A percentile compares a stretch with the other conserved stretches of the same genome.
These are phyloP conservation scores for Prolemur simus DNA, from an alignment of 2,113 vertebrate species.

Conservation along the genomic window DNA sequence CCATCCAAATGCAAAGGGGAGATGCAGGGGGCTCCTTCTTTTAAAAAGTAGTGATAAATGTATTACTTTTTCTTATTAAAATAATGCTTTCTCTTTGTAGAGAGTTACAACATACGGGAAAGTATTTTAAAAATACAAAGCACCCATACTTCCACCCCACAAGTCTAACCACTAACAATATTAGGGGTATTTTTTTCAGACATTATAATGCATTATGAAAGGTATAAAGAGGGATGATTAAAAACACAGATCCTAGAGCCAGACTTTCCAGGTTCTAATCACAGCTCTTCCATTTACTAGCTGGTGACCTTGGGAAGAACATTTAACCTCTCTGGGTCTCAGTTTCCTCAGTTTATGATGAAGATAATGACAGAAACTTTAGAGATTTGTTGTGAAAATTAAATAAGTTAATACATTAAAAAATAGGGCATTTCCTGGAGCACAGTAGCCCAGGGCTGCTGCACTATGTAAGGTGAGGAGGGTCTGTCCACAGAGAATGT, in stretches of 20 bases:
- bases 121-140: background rate
- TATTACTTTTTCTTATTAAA: background rate
- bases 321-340: background rate
- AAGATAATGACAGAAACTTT: too few relatives aligned
- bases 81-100: background rate
- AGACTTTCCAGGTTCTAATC: background rate
- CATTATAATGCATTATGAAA: background rate
- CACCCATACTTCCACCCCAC: background rate
- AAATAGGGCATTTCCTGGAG: background rate
- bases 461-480: background rate
- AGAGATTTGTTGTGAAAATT: background rate
- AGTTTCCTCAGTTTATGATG: background rate
- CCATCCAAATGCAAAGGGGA: background rate
- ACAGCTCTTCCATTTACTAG: background rate
- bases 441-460: background rate
- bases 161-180: background rate
- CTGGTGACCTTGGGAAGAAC: background rate
- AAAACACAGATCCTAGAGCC: background rate
- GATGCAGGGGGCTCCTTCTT: background rate
- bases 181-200: background rate
- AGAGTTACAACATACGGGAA: background rate
- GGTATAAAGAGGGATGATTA: background rate
- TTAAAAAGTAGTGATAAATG: background rate
- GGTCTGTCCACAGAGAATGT: background rate
- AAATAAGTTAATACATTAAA: background rate